Conservation (phyloP, 2,113 vertebrate species). For the Redunca redunca region DNA sequence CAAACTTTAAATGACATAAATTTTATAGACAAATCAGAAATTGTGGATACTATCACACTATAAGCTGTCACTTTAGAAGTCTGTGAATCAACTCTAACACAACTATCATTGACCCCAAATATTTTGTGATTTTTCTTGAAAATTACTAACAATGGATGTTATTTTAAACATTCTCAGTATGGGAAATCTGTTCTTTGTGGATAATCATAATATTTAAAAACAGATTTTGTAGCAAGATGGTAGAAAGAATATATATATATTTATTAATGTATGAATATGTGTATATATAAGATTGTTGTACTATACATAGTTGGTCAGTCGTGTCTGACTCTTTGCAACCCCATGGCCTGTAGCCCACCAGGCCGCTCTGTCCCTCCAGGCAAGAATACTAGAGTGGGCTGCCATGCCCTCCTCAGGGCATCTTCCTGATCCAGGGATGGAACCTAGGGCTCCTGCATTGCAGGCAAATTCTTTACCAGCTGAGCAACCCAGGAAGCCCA, state of each 20-base stretch:
- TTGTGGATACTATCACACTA: not conserved
- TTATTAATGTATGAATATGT: not conserved
- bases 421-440: not conserved
- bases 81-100: not conserved
- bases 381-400: not conserved
- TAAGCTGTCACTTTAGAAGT: not conserved
- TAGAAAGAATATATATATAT: not conserved
- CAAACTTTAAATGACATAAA: not conserved
- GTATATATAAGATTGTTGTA: not conserved
- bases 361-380: not conserved
- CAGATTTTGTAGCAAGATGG: not conserved
- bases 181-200: not conserved
- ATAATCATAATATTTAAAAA: not conserved
- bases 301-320: not conserved
- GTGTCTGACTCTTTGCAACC: not conserved
- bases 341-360: not conserved
- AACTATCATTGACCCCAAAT: not conserved
- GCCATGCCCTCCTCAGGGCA: not conserved
- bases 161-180: not conserved
- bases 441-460: not conserved
- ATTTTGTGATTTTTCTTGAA: slow-evolving; percentile 12
- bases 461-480: not conserved
- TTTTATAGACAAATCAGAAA: slow-evolving; percentile 30
- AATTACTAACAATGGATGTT: not conserved
- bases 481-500: not conserved